Conservation (phyloP, 2,888 invertebrate species). For the Rhagonycha fulva region DNA sequence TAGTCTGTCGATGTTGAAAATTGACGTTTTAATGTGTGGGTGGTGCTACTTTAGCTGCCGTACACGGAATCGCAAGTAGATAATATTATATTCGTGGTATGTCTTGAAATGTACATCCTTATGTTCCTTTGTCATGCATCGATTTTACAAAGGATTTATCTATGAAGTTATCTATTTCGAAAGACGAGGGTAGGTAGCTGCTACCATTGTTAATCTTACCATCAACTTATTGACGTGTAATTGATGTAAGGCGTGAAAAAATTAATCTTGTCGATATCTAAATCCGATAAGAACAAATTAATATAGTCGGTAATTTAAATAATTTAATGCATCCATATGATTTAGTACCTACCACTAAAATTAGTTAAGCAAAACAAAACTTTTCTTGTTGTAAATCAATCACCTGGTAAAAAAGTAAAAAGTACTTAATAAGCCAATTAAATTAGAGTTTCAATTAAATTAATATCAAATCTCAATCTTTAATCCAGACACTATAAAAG, state of each 20-base stretch:
- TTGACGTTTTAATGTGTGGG: slow-evolving; percentile 42
- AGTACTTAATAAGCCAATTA: too few species aligned
- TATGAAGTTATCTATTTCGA: not conserved
- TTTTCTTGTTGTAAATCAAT: too few species aligned
- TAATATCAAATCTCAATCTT: too few species aligned
- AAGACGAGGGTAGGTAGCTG: not conserved
- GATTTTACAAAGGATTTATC: not conserved
- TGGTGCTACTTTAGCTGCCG: slow-evolving; percentile 31
- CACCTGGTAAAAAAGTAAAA: too few species aligned
- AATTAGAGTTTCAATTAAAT: too few species aligned
- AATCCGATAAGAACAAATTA: not conserved
- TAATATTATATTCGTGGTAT: slow-evolving; percentile 11
- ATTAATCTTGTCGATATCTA: not conserved
- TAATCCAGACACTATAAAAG: too few species aligned
- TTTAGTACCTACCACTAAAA: too few species aligned
- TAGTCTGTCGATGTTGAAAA: slow-evolving; percentile 39
- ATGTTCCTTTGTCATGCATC: not conserved
- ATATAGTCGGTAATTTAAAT: not conserved
- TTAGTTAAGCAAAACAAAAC: too few species aligned
- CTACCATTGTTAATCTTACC: not conserved
- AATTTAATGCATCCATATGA: not conserved
- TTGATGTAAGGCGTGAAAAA: not conserved
- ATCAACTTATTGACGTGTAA: not conserved
- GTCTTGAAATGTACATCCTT: slow-evolving; percentile 11
- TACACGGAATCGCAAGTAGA: slow-evolving; percentile 22